These are phyloP conservation scores for Origma solitaria DNA, from an alignment of 2,113 vertebrate genomes.

Conservation along the genomic window DNA sequence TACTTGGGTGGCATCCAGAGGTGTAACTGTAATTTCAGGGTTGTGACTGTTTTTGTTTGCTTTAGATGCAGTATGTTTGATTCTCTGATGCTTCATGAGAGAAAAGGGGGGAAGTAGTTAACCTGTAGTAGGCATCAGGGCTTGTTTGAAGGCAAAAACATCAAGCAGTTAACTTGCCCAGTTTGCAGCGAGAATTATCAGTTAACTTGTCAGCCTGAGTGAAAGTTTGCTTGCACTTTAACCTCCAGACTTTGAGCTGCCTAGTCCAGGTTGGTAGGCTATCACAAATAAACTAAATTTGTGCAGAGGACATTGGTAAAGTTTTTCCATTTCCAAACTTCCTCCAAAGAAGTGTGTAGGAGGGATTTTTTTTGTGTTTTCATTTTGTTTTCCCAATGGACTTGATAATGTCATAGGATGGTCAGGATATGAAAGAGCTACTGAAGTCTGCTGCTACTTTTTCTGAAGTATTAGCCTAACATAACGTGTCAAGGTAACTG, in stretches of 20 bases:
- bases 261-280: neutral
- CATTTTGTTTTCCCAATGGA: neutral
- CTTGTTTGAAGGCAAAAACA: neutral
- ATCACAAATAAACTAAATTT: neutral
- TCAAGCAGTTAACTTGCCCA: neutral
- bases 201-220: neutral
- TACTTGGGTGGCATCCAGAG: neutral
- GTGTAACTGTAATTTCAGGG: neutral
- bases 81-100: neutral
- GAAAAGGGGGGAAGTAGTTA: neutral
- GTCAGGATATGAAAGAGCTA: neutral
- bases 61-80: neutral
- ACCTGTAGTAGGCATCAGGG: neutral
- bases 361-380: neutral
- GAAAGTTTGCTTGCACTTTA: slow-evolving; percentile 29
- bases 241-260: neutral
- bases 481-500: neutral
- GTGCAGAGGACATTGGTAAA: neutral
- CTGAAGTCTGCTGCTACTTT: neutral
- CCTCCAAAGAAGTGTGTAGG: rapidly evolving
- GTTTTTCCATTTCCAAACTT: neutral
- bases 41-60: neutral
- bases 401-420: neutral
- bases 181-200: neutral
- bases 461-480: neutral